Evolutionary conservation across 2,113 vertebrate species (phyloP), one percentile per base, ranked within the genome.

Genomic region (Verasper variegatus): DNA sequence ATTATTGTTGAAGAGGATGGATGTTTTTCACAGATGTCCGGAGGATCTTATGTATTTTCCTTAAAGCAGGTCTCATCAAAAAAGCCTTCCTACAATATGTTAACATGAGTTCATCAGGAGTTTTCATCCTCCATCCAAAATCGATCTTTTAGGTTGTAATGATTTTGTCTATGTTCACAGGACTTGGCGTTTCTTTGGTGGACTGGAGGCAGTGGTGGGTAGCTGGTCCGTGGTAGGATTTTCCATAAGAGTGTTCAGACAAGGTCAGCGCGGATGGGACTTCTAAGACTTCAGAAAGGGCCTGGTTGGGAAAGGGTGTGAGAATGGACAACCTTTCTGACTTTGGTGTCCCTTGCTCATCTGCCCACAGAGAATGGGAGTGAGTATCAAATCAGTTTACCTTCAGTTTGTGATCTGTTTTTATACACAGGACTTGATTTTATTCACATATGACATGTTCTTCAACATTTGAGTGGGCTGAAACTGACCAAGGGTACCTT

Each of bases 281-380:
- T 80, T 86, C 27, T 47, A 75, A 90, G 92, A 92, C 82, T 86
- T 80, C 79, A 85, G 74, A 87, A 86, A 88, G 80, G 85, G 82
- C 85, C 91, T 92, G 89, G 90, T 77, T 91, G 93, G 94, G 91
- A 92, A 91, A 91, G 86, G 93, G 93, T 91, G 91, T 93, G 93
- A 94, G 71, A 40, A 95, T 95, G 95, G 95, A 95, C 92, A 95
- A 94, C 85, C 91, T 94, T 81, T 91, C 89, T 7, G 94, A 95
- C 83, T 95, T 95, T 68, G 90, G 93, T 69, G 90, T 91, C 69
- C 85, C 92, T 69, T 94, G 95, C 92, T 92, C 94, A 0, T 92
- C 94, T 70, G 83, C 86, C 70, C 84, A 51, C 80, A 89, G 89
- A 79, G 94, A 95, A 84, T 95, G 95, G 95, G 95, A 95, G 94